A percentile compares a stretch with the other conserved stretches of the same genome.
phyloP scores from a whole-genome alignment of 2,797 vertebrate species.

The Chaetophractus vellerosus region DNA sequence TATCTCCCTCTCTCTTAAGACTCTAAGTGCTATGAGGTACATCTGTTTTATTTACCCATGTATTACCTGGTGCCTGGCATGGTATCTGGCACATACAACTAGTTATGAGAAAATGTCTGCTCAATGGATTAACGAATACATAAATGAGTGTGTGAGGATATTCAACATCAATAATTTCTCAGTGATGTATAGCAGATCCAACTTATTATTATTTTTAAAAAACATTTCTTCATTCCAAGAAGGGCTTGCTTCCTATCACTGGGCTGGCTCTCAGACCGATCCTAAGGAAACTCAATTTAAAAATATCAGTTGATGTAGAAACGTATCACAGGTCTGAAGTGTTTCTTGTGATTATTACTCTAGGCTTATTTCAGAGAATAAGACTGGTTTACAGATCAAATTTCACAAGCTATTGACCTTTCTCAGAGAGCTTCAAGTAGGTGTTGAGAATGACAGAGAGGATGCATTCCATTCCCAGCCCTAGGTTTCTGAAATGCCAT shows the following conservation, averaged over 20 bases:
- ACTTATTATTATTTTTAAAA: neutral
- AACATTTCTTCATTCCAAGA: conserved; percentile 1
- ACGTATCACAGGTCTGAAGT: conserved; percentile 43
- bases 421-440: neutral
- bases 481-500: conserved; percentile 41
- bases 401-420: conserved; percentile 38
- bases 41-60: neutral
- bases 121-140: neutral
- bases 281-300: conserved; percentile 61
- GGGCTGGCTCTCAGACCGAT: neutral
- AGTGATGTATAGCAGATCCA: neutral
- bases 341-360: conserved; percentile 13
- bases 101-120: neutral
- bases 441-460: neutral
- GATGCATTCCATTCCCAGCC: neutral
- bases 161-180: neutral
- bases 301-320: conserved; percentile 36
- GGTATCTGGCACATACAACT: neutral
- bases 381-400: conserved; percentile 46
- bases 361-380: conserved; percentile 59
- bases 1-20: neutral
- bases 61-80: neutral
- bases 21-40: neutral
- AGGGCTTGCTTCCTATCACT: conserved; percentile 34
- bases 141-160: neutral